These are phyloP conservation scores for Polypterus senegalus DNA, from an alignment of 2,113 vertebrate species.

Conservation along the genomic window DNA sequence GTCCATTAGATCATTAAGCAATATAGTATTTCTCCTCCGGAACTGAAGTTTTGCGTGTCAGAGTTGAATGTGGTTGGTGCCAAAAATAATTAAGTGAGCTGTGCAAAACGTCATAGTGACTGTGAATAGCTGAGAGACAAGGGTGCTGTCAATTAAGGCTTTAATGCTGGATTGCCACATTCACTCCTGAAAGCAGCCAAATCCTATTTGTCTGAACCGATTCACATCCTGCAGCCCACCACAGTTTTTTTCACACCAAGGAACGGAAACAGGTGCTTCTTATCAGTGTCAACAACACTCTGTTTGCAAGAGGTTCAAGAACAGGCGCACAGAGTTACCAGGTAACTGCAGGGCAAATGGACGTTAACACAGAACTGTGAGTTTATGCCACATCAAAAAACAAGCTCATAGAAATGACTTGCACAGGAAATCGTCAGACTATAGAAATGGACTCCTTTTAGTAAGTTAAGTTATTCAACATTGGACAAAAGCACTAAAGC, in stretches of 20 bases:
- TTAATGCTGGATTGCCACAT: no score
- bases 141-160: no score
- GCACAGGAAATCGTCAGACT: slow-evolving; percentile 6
- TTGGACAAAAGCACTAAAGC: slow-evolving; percentile 16
- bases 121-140: no score
- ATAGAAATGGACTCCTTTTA: neutral
- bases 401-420: slow-evolving; percentile 14
- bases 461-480: slow-evolving; percentile 1
- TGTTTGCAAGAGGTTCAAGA: slow-evolving; percentile 21
- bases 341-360: slow-evolving; percentile 8
- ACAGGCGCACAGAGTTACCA: slow-evolving; percentile 11
- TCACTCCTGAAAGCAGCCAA: no score
- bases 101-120: no score
- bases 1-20: no score
- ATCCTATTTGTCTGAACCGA: no score
- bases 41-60: no score
- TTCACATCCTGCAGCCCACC: neutral
- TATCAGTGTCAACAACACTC: slow-evolving; percentile 16
- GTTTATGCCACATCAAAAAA: slow-evolving; percentile 12
- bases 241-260: neutral
- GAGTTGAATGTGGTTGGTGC: no score
- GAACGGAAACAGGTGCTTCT: slow-evolving; percentile 2
- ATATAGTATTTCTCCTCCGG: no score
- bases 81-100: no score
- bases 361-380: slow-evolving; percentile 20